Conservation (phyloP, 1,140 invertebrate species). For the Magallana angulata region DNA sequence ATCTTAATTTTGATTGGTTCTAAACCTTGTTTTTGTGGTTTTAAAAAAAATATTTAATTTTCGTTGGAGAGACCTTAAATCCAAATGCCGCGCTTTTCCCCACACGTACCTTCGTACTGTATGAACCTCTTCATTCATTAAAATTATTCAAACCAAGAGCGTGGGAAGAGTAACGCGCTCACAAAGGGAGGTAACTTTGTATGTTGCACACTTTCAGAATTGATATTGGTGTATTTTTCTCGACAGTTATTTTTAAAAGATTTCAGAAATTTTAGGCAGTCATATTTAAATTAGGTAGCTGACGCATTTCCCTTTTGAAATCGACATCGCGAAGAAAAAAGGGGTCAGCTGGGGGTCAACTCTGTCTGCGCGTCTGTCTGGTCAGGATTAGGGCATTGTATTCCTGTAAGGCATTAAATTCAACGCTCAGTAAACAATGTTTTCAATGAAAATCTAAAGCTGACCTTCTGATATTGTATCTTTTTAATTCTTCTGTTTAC, state of each 20-base stretch:
- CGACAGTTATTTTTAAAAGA: neutral
- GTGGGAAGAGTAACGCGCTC: neutral
- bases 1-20: neutral
- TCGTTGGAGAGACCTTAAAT: neutral
- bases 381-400: neutral
- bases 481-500: too few relatives aligned
- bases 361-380: neutral
- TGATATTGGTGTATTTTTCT: too few relatives aligned
- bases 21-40: neutral
- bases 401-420: neutral
- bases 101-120: neutral
- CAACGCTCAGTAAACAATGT: neutral
- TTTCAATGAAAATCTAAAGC: neutral
- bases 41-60: neutral
- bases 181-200: neutral
- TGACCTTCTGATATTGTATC: too few relatives aligned
- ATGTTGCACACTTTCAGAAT: neutral
- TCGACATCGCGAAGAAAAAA: neutral
- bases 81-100: neutral
- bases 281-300: constrained; percentile 8
- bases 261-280: neutral
- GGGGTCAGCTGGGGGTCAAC: neutral
- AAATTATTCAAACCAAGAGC: neutral
- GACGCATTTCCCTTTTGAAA: constrained; percentile 11
- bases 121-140: constrained; percentile 12